Base-by-base conservation (phyloP, 2,888 invertebrate species). In the Zonitis immaculata region DNA sequence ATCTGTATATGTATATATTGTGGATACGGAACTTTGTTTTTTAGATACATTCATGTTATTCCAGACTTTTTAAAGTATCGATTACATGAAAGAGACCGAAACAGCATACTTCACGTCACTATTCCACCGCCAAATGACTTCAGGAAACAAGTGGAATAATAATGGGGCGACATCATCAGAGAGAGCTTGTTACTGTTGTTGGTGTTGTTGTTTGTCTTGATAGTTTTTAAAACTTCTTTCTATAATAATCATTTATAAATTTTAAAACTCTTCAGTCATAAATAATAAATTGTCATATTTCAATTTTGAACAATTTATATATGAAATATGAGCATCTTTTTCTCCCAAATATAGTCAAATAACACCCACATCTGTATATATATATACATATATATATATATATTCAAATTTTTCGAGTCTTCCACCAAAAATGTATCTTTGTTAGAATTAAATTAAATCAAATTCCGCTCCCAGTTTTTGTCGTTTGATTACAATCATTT, bases 21-120 rank as follows among this genome's bases (percentile, higher is more conserved):
- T n/a, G n/a, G 9, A 32, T 14, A 62, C 66, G 67, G 66, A 68
- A 67, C 66, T 59, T 58, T 14, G 53, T 65, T 68, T 68, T 69
- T 68, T 68, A 60, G 5, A n/a, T 32, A 35, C 35, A 18, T 35
- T 35, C 55, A 54, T 55, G 63, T 67, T 66, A 62, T 66, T 63
- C 60, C 65, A 66, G 66, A 63, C 61, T 46, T 57, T 52, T 52
- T 52, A 51, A 54, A 59, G 67, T 35, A 67, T 69, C 68, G 61
- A 60, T 69, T 65, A 62, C 68, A 66, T 66, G 35, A 68, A 63
- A 67, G 58, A 62, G 61, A 55, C 66, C 68, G 66, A 66, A 61
- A 52, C 59, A 48, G 63, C 58, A 62, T 59, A 49, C 56, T 44
- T 57, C 56, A 48, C 59, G 60, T 60, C 58, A 58, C 58, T 16